These are phyloP conservation scores for Aix galericulata DNA, from an alignment of 2,113 vertebrate species.

Conservation along the genomic window DNA sequence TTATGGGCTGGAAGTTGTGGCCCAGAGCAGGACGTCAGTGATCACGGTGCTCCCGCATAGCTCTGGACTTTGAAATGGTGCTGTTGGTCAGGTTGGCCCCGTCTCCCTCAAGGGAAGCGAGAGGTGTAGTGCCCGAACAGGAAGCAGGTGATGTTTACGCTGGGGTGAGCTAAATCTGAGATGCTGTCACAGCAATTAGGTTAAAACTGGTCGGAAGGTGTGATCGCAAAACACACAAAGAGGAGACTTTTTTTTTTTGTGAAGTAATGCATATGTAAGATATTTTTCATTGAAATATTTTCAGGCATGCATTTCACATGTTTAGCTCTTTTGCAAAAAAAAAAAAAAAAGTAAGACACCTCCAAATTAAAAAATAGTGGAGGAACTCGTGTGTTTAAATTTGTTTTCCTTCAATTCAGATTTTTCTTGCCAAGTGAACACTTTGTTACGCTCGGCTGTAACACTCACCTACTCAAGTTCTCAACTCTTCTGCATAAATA, in stretches of 20 bases:
- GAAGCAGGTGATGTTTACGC: not conserved
- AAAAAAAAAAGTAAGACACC: not conserved
- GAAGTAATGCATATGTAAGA: not conserved
- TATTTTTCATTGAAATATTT: not conserved
- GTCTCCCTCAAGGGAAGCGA: not conserved
- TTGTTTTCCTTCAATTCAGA: not conserved
- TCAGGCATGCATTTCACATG: accelerated
- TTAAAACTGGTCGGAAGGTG: not conserved
- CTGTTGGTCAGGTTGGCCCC: not conserved
- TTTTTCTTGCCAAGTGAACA: not conserved
- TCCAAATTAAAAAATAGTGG: not conserved
- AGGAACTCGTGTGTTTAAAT: not conserved
- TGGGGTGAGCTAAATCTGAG: not conserved
- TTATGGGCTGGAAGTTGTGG: not conserved
- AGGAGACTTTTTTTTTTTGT: not conserved
- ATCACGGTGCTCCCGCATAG: not conserved
- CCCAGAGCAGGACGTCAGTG: not conserved
- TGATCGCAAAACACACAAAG: not conserved
- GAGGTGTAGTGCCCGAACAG: not conserved
- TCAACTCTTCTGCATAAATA: not conserved
- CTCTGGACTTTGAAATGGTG: conserved; percentile 35
- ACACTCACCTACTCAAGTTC: conserved; percentile 24
- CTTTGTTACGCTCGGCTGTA: not conserved
- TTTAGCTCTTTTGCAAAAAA: not conserved
- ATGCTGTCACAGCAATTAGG: not conserved